Evolutionary conservation across 2,113 vertebrate genomes (phyloP), one percentile per base, ranked within the genome.

Genomic region (Oreochromis niloticus): DNA sequence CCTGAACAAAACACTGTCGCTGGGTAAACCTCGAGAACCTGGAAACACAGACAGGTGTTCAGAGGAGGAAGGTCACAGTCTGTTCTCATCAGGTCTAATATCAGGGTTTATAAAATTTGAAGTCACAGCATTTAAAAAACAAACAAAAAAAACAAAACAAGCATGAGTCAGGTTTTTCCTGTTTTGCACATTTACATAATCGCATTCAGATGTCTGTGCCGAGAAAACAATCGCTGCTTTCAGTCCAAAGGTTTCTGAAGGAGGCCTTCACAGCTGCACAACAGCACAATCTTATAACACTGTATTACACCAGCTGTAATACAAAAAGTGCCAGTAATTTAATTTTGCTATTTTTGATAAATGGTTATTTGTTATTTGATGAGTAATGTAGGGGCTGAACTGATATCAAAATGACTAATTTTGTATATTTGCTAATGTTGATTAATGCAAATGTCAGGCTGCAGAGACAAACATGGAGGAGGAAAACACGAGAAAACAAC

Each of bases 1-100:
- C 96, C 97, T 97, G 92, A 96, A 97, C 87, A 99, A 95, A 80
- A 99, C 97, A 71, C 97, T 98, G 95, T 96, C 97, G 94, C 95
- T 97, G 56, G 98, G 98, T 89, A 99, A 95, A 91, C 97, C 96
- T 52, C 96, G 97, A 91, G 95, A 96, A 36, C 94, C 96, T 97
- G 86, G 2, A 84, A 16, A 41, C 11, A 50, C 24, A 78, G 16
- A 32, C 27, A 8, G 6, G 4, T 75, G 43, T 46, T 71, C 39
- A 71, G 12, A 43, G 39, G 7, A 43, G 12, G 71, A 75, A 48
- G 22, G 24, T 8, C 27, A 73, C n/a, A 30, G 10, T 12, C 16
- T 32, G 43, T 32, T 78, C 46, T 78, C 46, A 52, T 78, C 71
- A 13, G 9, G 16, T 78, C 27, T 13, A 6, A 50, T 32, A 32